Conservation (phyloP, 2,113 vertebrate species). For the Camelus bactrianus region DNA sequence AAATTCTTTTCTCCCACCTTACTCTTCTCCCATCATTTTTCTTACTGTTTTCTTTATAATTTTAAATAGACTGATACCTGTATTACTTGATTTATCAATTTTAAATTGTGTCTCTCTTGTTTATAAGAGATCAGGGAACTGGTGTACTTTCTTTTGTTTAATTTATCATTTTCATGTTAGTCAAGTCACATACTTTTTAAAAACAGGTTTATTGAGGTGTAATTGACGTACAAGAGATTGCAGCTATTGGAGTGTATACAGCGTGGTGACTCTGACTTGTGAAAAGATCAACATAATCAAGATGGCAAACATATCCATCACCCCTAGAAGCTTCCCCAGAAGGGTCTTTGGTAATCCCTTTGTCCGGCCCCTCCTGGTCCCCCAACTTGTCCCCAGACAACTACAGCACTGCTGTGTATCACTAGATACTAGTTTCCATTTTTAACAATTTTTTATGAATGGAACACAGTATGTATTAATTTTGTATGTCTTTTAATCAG, state of each 20-base stretch:
- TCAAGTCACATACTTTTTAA: neutral
- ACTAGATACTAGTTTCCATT: neutral
- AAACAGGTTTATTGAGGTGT: neutral
- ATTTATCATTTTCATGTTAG: neutral
- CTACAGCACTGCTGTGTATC: neutral
- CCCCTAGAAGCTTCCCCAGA: neutral
- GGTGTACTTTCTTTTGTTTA: neutral
- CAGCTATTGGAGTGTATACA: no score
- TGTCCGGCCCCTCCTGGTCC: neutral
- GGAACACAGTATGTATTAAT: neutral
- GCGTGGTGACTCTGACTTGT: neutral
- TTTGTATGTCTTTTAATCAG: neutral
- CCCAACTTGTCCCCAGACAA: neutral
- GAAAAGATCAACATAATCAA: neutral
- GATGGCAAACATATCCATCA: neutral
- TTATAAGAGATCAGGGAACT: neutral
- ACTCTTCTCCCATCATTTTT: neutral
- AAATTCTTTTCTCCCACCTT: neutral
- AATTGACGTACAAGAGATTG: neutral
- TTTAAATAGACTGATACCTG: neutral
- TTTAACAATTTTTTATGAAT: neutral
- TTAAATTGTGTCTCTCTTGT: neutral
- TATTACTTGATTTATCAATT: neutral
- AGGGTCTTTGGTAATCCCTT: neutral
- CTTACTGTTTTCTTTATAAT: conserved; percentile 4